Evolutionary conservation across 2,888 invertebrate genomes (phyloP).

Genomic region (Parnassius smintheus): DNA sequence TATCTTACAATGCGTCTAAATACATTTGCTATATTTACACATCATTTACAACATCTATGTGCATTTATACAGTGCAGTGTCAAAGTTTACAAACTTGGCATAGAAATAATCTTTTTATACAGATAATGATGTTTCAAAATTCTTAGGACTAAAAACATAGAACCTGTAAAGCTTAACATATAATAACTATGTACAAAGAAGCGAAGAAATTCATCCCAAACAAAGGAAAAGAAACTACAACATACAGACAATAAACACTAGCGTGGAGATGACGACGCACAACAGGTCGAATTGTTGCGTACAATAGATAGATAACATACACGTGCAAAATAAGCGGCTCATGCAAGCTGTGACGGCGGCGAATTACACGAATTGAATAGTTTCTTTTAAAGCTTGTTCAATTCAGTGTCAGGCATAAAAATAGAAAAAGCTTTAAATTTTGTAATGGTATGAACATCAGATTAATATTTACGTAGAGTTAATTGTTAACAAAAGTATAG

Average conservation of each 20-base stretch:
- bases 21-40: constrained; percentile 33
- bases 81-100: constrained; percentile 1
- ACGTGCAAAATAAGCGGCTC: constrained; percentile 65
- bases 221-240: constrained; percentile 51
- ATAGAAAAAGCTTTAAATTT: constrained; percentile 30
- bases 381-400: constrained; percentile 23
- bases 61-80: constrained; percentile 22
- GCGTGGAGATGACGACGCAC: constrained; percentile 65
- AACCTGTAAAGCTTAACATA: constrained; percentile 22
- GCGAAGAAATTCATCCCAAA: constrained; percentile 53
- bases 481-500: constrained; percentile 63
- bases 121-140: constrained; percentile 1
- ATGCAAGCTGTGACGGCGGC: constrained; percentile 55
- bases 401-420: constrained; percentile 43
- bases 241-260: constrained; percentile 58
- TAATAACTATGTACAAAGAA: constrained; percentile 57
- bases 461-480: constrained; percentile 57
- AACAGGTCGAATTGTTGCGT: constrained; percentile 69
- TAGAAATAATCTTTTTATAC: constrained; percentile 1
- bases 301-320: constrained; percentile 39
- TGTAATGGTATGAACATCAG: constrained; percentile 60
- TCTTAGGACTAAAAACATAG: constrained; percentile 8
- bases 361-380: constrained; percentile 46
- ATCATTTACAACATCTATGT: constrained; percentile 24
- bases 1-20: constrained; percentile 48